These are phyloP conservation scores for Dryobotodes eremita DNA, from an alignment of 2,888 invertebrate genomes.

Conservation along the genomic window DNA sequence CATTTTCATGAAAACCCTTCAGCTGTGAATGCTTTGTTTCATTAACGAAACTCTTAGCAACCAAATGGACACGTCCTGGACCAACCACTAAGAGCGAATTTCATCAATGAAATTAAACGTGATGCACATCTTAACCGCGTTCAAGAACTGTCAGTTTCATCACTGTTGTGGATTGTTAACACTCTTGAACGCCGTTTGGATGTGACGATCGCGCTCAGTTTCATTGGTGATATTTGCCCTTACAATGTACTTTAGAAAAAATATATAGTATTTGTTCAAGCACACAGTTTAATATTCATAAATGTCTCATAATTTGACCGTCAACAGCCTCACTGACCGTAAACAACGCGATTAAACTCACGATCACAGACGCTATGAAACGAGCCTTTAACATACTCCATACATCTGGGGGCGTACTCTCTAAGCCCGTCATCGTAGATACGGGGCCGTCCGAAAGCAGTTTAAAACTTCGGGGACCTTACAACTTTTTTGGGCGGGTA, in stretches of 20 bases:
- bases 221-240: background rate
- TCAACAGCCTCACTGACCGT: background rate
- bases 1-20: background rate
- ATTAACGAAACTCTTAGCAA: background rate
- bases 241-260: background rate
- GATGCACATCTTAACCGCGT: too few relatives aligned
- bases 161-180: too few relatives aligned
- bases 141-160: too few relatives aligned
- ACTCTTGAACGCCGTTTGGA: too few relatives aligned
- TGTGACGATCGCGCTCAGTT: too few relatives aligned
- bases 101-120: too few relatives aligned
- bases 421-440: too few relatives aligned
- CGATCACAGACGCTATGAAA: background rate
- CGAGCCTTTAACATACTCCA: background rate
- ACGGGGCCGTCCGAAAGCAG: too few relatives aligned
- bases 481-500: too few relatives aligned
- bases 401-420: too few relatives aligned
- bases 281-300: conserved; percentile 15
- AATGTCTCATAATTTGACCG: conserved; percentile 24
- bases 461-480: too few relatives aligned
- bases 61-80: too few relatives aligned
- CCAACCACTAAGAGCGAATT: background rate
- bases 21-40: background rate
- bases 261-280: conserved; percentile 21
- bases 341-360: background rate